phyloP scores from a whole-genome alignment of 2,113 vertebrate genomes.

The Boulengeromyrus knoepffleri region DNA sequence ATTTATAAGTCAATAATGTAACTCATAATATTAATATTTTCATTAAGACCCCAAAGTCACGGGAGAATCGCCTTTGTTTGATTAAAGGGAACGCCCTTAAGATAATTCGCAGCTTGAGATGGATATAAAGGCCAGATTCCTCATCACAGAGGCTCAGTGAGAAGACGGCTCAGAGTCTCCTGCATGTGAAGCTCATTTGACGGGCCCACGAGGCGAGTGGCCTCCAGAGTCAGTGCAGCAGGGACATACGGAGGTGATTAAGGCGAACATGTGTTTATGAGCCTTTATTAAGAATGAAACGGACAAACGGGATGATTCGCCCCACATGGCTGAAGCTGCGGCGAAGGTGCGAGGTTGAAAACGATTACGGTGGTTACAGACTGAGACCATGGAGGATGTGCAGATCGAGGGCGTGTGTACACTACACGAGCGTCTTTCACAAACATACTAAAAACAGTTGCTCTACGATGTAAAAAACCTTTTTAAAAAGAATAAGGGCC shows the following conservation, averaged over 20 bases:
- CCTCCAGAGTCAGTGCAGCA: slow-evolving; percentile 24
- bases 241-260: slow-evolving; percentile 31
- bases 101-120: background rate
- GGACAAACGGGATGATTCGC: slow-evolving; percentile 33
- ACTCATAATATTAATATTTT: slow-evolving; percentile 15
- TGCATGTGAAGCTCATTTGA: background rate
- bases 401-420: background rate
- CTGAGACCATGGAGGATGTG: slow-evolving; percentile 19
- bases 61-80: slow-evolving; percentile 7
- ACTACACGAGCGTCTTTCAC: background rate
- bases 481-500: background rate
- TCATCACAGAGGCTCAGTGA: background rate
- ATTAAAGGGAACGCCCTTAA: slow-evolving; percentile 1
- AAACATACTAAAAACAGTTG: background rate
- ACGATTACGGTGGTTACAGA: slow-evolving; percentile 28
- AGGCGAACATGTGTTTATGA: slow-evolving; percentile 34
- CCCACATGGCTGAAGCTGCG: slow-evolving; percentile 21
- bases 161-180: background rate
- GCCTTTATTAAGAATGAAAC: slow-evolving; percentile 39
- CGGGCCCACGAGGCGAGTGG: background rate
- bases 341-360: slow-evolving; percentile 20
- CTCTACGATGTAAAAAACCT: background rate
- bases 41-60: slow-evolving; percentile 16
- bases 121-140: background rate
- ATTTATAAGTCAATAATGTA: slow-evolving; percentile 24